phyloP scores from a whole-genome alignment of 2,797 vertebrate species.

The Lagocephalus sceleratus region DNA sequence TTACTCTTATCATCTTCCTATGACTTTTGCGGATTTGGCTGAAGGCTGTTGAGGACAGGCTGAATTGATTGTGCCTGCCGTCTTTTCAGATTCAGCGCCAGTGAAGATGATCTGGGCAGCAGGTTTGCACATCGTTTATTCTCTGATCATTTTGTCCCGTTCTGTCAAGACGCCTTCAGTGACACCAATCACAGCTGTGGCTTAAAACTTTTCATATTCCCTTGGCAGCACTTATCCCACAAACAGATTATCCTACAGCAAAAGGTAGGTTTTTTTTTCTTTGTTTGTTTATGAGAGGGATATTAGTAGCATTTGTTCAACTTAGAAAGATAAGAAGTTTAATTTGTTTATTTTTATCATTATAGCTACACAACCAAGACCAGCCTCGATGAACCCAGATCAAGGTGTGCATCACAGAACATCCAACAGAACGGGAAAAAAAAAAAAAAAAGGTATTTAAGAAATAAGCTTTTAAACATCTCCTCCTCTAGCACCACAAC shows the following conservation, averaged over 20 bases:
- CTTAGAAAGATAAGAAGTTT: too few species aligned
- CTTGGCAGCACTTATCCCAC: conserved; percentile 24
- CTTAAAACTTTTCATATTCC: conserved; percentile 10
- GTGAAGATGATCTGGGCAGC: conserved; percentile 45
- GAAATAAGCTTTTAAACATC: neutral
- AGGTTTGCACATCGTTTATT: conserved; percentile 50
- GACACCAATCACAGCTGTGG: neutral
- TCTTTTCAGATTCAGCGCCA: conserved; percentile 58
- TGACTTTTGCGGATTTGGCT: neutral
- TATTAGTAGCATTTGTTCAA: too few species aligned
- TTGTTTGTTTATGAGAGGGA: neutral
- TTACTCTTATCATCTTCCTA: neutral
- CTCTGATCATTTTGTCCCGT: neutral
- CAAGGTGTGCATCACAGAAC: conserved; percentile 50
- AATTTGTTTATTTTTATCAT: too few species aligned
- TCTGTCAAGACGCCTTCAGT: neutral
- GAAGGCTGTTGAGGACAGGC: neutral
- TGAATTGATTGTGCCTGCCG: conserved; percentile 9
- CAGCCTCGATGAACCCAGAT: conserved; percentile 34
- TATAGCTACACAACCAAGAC: conserved; percentile 14
- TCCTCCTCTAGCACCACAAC: conserved; percentile 55
- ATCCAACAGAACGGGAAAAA: neutral
- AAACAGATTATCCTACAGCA: conserved; percentile 37
- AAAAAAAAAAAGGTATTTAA: neutral
- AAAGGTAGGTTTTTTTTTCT: conserved; percentile 57